A percentile compares a stretch with the other conserved stretches of the same genome.
Conservation (phyloP, 2,113 vertebrate genomes). For the Bufo bufo region DNA sequence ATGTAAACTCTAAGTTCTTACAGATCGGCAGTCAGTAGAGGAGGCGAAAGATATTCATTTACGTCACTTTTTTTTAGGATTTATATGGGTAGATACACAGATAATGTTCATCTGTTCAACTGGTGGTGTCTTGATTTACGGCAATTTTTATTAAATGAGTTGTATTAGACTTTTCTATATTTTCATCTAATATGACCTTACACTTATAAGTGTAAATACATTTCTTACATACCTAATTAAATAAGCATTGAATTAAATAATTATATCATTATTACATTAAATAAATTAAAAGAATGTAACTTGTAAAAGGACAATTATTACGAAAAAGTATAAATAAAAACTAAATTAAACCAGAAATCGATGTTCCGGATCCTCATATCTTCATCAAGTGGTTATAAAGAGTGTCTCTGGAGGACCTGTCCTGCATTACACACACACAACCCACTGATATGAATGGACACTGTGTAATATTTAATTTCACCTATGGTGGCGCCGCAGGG, state of each 20-base stretch:
- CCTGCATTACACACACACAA: background rate
- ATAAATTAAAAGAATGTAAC: background rate
- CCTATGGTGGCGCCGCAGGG: background rate
- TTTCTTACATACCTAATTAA: background rate
- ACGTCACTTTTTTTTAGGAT: background rate
- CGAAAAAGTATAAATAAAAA: background rate
- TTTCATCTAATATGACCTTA: too few species aligned
- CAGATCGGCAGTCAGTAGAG: background rate
- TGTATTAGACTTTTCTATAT: too few species aligned
- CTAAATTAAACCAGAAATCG: background rate
- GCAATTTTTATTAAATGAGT: too few species aligned
- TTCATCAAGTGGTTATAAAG: background rate
- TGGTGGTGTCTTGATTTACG: background rate
- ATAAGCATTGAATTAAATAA: background rate
- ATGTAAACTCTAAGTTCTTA: background rate
- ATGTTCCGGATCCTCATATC: background rate
- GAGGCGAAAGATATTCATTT: background rate
- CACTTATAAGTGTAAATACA: too few species aligned
- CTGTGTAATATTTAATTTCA: background rate
- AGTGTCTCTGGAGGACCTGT: background rate
- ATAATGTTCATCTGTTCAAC: background rate
- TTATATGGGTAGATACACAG: too few species aligned
- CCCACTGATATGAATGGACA: background rate
- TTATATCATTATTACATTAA: background rate
- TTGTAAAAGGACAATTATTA: too few species aligned